Conservation (phyloP, 2,797 vertebrate species). For the Strix occidentalis region DNA sequence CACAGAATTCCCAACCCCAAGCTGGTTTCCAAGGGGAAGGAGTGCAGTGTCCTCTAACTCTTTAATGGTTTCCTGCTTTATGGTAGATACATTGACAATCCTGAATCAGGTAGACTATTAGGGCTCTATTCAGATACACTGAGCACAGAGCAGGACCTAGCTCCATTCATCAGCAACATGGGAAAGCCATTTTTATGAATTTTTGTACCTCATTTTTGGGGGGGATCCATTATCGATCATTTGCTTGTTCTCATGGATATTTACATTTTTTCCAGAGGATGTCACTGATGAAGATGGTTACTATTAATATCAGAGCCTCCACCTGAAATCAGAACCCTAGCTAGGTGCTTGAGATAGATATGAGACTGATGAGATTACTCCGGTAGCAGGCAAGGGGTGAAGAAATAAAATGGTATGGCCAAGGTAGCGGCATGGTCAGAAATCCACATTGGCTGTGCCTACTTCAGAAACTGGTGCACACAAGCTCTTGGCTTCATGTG, state of each 20-base stretch:
- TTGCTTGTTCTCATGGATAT: background rate
- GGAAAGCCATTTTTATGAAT: background rate
- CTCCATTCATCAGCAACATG: background rate
- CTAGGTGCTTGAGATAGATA: background rate
- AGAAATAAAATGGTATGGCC: background rate
- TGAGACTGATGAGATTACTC: background rate
- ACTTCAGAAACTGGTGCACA: background rate
- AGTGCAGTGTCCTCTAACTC: background rate
- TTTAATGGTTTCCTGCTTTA: background rate
- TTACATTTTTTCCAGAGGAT: background rate
- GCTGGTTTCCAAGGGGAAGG: background rate
- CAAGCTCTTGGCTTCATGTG: background rate
- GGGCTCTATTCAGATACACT: background rate
- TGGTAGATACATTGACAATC: background rate
- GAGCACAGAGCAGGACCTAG: background rate
- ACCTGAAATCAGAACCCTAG: background rate
- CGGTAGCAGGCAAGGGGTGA: background rate
- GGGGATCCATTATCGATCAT: background rate
- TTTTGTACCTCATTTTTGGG: background rate
- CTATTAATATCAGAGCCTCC: background rate
- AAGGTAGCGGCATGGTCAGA: background rate
- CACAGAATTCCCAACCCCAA: background rate
- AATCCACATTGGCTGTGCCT: background rate
- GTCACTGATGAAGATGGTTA: background rate
- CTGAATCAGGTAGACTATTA: background rate